Percentiles rank a stretch among this genome's conserved stretches.
Evolutionary conservation across 2,888 invertebrate genomes (phyloP).

Genomic region (Nemotelus nigrinus): DNA sequence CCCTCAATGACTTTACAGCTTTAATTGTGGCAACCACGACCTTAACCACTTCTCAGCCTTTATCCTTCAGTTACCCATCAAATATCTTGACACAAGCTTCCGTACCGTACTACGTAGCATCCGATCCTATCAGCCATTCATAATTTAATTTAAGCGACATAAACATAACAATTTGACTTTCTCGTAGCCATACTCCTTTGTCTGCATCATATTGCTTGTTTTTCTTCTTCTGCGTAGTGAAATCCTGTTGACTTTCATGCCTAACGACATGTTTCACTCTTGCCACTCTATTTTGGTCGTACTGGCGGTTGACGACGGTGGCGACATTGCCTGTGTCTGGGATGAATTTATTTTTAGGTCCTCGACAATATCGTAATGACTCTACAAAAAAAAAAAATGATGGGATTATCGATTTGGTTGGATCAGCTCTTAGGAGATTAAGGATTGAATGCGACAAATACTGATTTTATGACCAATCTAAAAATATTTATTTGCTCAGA

Average conservation of each 20-base stretch:
- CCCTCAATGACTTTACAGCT: no score
- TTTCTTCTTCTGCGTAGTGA: neutral
- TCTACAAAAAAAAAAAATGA: neutral
- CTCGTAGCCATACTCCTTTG: neutral
- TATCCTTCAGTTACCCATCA: no score
- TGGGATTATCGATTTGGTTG: neutral
- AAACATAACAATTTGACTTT: constrained; percentile 27
- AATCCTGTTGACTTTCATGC: constrained; percentile 10
- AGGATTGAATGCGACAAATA: no score
- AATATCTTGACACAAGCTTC: no score
- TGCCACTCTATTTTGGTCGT: neutral
- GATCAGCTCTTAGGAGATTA: neutral
- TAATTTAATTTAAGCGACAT: constrained; percentile 41
- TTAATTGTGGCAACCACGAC: no score
- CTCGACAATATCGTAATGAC: constrained; percentile 13
- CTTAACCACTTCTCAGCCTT: no score
- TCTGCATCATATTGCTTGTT: neutral
- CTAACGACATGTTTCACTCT: constrained; percentile 3
- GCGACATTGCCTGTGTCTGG: neutral
- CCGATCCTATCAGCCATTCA: constrained; percentile 32
- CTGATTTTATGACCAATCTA: no score
- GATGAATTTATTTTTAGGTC: constrained; percentile 21
- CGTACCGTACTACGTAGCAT: neutral
- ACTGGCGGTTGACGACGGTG: neutral
- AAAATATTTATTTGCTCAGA: no score